Base-by-base conservation (phyloP, 2,888 invertebrate species). In the Neoaliturus tenellus region DNA sequence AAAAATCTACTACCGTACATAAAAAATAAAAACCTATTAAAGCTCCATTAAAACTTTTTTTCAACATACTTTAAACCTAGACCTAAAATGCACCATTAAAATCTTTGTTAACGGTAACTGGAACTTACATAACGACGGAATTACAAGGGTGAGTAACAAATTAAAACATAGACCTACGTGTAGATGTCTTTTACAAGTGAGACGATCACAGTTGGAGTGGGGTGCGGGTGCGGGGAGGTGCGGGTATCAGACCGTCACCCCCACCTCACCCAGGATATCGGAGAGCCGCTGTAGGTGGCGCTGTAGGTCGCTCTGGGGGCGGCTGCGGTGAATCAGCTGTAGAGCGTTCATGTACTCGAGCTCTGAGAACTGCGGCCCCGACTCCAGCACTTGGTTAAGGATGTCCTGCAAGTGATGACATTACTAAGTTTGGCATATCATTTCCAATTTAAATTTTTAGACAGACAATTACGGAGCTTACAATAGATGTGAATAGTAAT, bases 281-380 rank as follows among this genome's bases (percentile, higher is more conserved):
- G 96, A 95, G 62, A 98, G 93, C 87, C 95, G 94, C 89, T 95
- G 95, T 87, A 98, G 93, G 88, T 96, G 94, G 83, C 93, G 93
- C 87, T 89, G 91, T 88, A 86, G 89, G 17, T 87, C 51, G 82
- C 80, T 83, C 81, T 83, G 41, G 85, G 85, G 81, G 85, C 87
- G 75, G 82, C 85, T 71, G 2, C 88, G 87, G 93, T 96, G 89
- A 94, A 95, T 89, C 87, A 97, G 92, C 88, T 96, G 95, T 89
- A 98, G 93, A 48, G 97, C 95, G 90, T 96, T 96, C 89, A 95
- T 93, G 90, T 98, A 97, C 90, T 98, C 98, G 88, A 96, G 91
- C 90, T 97, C 96, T 0, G 96, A 95, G 91, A 97, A 98, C 90
- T 96, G 95, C 0, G 97, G 94, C 0, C 98, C 98, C 88, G 96